These are phyloP conservation scores for Grammatotria lemairii DNA, from an alignment of 2,113 vertebrate species.

Conservation along the genomic window DNA sequence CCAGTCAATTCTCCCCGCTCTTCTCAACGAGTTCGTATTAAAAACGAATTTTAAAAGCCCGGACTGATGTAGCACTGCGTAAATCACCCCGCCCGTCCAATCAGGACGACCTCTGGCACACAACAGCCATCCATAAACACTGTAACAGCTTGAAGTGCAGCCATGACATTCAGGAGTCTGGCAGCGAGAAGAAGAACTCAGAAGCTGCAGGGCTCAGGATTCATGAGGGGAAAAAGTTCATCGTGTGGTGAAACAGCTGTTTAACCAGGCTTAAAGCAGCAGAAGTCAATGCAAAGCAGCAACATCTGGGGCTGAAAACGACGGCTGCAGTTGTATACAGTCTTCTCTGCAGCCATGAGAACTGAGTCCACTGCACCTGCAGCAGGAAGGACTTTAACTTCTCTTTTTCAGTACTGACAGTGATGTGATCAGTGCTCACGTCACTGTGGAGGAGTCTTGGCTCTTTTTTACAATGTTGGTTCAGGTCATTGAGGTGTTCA, in stretches of 20 bases:
- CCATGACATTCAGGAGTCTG: not conserved
- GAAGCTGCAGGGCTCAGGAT: not conserved
- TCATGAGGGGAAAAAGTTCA: not conserved
- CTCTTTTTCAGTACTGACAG: not conserved
- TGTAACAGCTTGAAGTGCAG: not conserved
- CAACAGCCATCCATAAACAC: constrained; percentile 34
- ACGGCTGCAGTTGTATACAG: not conserved
- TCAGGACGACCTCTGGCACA: constrained; percentile 7
- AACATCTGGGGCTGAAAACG: not conserved
- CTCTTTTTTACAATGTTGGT: rapidly evolving
- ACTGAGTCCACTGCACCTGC: not conserved
- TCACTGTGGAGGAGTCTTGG: not conserved
- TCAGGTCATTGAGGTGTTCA: not conserved
- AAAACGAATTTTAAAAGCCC: not conserved
- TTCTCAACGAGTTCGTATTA: not conserved
- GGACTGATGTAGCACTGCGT: constrained; percentile 10
- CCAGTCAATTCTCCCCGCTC: not conserved
- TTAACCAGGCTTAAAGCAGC: constrained; percentile 21
- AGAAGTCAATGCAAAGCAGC: not conserved
- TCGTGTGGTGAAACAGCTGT: not conserved
- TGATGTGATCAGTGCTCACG: not conserved
- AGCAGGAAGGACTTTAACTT: not conserved
- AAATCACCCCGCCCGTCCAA: constrained; percentile 24
- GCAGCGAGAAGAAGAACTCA: not conserved
- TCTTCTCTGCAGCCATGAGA: not conserved